Conservation (phyloP, 2,888 invertebrate species). For the Suillia variegata region DNA sequence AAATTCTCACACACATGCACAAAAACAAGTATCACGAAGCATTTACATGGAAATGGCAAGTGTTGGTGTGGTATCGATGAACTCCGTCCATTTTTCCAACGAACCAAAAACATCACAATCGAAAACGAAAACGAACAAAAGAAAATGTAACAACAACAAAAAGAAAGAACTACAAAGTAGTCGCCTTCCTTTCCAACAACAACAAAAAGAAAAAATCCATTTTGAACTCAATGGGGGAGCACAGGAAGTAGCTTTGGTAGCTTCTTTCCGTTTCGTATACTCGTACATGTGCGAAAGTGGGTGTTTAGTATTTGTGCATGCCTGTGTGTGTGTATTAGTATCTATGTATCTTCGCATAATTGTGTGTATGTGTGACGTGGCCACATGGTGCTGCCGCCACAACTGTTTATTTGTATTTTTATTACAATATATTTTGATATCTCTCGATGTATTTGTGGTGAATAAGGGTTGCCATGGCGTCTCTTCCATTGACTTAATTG, state of each 20-base stretch:
- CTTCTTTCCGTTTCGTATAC: no score
- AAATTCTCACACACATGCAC: no score
- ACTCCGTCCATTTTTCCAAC: no score
- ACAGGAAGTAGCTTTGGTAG: not conserved
- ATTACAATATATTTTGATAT: no score
- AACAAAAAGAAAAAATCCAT: slow-evolving; percentile 7
- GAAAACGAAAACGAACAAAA: no score
- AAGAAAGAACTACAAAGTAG: slow-evolving; percentile 7
- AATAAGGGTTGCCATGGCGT: not conserved
- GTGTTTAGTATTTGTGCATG: no score
- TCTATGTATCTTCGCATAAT: not conserved
- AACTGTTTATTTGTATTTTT: not conserved
- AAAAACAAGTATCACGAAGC: no score
- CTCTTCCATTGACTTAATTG: not conserved
- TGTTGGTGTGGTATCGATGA: no score
- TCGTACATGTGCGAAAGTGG: not conserved
- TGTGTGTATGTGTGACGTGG: not conserved
- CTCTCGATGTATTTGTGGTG: not conserved
- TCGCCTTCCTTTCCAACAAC: slow-evolving; percentile 12
- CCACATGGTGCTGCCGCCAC: no score
- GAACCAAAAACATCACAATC: no score
- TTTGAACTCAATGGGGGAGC: no score
- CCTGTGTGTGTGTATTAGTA: slow-evolving; percentile 11
- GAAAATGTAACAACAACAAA: slow-evolving; percentile 4
- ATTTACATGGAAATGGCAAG: no score